Base-by-base conservation (phyloP, 2,888 invertebrate species). In the Notodonta dromedarius region DNA sequence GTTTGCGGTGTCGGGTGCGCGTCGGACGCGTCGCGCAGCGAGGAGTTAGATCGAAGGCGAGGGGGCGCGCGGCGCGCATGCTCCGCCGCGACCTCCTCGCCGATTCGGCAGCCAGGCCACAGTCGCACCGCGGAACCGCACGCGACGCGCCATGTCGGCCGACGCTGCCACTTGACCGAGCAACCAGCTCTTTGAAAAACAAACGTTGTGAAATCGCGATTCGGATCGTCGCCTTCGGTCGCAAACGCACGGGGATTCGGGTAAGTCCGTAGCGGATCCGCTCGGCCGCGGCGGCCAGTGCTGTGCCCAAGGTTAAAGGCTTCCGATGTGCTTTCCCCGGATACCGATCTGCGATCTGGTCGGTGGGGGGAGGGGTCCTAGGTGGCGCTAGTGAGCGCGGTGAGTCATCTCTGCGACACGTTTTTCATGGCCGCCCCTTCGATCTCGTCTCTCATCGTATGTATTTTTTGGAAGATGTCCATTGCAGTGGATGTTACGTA, bases 341-440 rank as follows among this genome's bases (percentile, higher is more conserved):
- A 85, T 76, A 72, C 77, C 72, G 72, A 77, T 75, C 71, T 74
- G 74, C 70, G 74, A 81, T 82, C 79, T 74, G 73, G 66, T 73
- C 76, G 61, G 64, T 61, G 68, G 72, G 74, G 77, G 58, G 79
- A 70, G 74, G 81, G 69, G 84, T 80, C 77, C 85, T 83, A 89
- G 90, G 82, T 86, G 90, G 89, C 92, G 92, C 88, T 85, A 82
- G 86, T 81, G 88, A 63, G 82, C 82, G 79, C 85, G 87, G 90
- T 93, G 93, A 92, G 88, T 93, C 93, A 93, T 91, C 89, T 88
- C 87, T 91, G 92, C 91, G 90, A 87, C 88, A 89, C 82, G 88
- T 86, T 90, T 84, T 90, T 90, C 90, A 89, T 88, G 90, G 91
- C 90, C 91, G 89, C 86, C 84, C 82, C 82, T 87, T 89, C 87